phyloP scores from a whole-genome alignment of 1,140 invertebrate genomes.

The Caerostris extrusa region DNA sequence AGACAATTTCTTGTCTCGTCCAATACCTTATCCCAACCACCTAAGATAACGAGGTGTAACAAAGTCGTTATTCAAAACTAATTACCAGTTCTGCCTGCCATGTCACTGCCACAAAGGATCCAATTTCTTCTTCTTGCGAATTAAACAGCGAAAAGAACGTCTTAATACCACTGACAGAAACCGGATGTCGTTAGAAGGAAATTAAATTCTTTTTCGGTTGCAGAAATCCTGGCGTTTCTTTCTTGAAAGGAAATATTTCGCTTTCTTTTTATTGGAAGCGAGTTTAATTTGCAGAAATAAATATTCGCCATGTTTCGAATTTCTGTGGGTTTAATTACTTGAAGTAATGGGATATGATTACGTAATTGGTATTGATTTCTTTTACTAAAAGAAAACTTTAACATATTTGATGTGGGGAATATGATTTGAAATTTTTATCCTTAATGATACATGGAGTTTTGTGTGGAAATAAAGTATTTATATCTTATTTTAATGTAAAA shows the following conservation, averaged over 20 bases:
- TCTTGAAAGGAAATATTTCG: not conserved
- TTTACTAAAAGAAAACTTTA: not conserved
- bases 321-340: not conserved
- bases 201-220: conserved; percentile 21
- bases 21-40: not conserved
- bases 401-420: too few relatives aligned
- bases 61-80: conserved; percentile 38
- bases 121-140: not conserved
- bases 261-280: not conserved
- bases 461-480: too few relatives aligned
- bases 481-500: too few relatives aligned
- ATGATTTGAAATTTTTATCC: too few relatives aligned
- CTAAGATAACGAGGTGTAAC: not conserved
- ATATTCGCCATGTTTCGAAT: not conserved
- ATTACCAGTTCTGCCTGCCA: conserved; percentile 13
- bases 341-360: not conserved
- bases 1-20: not conserved
- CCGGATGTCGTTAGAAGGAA: conserved; percentile 19
- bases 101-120: not conserved
- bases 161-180: conserved; percentile 17
- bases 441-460: too few relatives aligned
- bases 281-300: not conserved
- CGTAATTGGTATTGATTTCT: not conserved
- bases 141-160: not conserved
- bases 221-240: not conserved